Conservation (phyloP, 2,113 vertebrate genomes). For the Nematolebias whitei region DNA sequence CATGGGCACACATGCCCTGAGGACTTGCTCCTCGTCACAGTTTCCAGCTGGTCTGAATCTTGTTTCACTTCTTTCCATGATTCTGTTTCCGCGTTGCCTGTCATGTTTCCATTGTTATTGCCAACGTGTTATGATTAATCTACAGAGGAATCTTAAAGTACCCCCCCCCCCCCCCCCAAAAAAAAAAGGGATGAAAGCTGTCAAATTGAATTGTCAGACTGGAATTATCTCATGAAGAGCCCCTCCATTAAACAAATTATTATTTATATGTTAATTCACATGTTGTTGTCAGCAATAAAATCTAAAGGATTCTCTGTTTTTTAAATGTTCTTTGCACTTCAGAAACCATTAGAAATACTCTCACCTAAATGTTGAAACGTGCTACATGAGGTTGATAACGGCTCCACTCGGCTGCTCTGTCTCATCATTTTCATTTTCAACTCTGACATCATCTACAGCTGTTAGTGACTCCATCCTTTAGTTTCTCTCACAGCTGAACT, state of each 20-base stretch:
- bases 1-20: not conserved
- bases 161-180: no score
- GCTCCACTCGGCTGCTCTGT: constrained; percentile 22
- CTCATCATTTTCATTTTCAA: constrained; percentile 36
- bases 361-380: constrained; percentile 18
- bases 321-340: not conserved
- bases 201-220: no score
- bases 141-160: no score
- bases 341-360: not conserved
- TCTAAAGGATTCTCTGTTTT: no score
- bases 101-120: not conserved
- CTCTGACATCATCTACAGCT: constrained; percentile 59
- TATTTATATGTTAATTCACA: no score
- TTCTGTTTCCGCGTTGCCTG: not conserved
- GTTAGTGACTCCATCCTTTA: constrained; percentile 39
- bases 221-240: no score
- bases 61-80: not conserved
- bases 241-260: no score
- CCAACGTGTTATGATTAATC: no score
- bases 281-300: no score
- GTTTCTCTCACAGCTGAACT: constrained; percentile 46
- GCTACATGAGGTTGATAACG: constrained; percentile 19
- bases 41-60: not conserved
- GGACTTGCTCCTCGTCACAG: not conserved
- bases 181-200: no score